Conservation (phyloP, 2,888 invertebrate genomes). For the Xestia ashworthii region DNA sequence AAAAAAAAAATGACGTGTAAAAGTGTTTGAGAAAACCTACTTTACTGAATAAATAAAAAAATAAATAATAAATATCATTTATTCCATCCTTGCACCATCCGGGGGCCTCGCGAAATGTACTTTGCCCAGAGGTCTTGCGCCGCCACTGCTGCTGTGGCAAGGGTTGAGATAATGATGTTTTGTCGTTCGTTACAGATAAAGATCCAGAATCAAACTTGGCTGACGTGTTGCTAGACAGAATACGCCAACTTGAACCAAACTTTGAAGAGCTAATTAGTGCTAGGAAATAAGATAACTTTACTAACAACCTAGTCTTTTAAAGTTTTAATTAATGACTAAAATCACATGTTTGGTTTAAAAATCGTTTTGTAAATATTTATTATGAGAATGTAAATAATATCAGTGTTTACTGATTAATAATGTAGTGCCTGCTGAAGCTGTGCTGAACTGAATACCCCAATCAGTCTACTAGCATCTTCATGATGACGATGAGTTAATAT, state of each 20-base stretch:
- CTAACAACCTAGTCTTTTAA: not conserved
- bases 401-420: not conserved
- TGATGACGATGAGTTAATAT: not conserved
- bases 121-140: no score
- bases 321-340: not conserved
- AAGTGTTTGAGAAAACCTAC: no score
- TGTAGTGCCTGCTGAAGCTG: not conserved
- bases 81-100: no score
- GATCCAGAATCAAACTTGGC: constrained; percentile 52
- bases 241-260: constrained; percentile 45
- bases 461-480: not conserved
- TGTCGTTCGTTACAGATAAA: constrained; percentile 32
- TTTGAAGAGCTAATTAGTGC: constrained; percentile 52
- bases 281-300: constrained; percentile 29
- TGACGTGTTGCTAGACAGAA: constrained; percentile 51
- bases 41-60: no score
- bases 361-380: constrained; percentile 17
- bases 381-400: not conserved
- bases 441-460: not conserved
- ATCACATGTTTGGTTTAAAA: not conserved
- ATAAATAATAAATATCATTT: no score
- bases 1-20: no score
- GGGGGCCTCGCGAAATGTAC: no score
- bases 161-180: not conserved
- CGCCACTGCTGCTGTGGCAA: not conserved